Evolutionary conservation across 2,888 invertebrate genomes (phyloP).

Genomic region (Leptogaster cylindrica): DNA sequence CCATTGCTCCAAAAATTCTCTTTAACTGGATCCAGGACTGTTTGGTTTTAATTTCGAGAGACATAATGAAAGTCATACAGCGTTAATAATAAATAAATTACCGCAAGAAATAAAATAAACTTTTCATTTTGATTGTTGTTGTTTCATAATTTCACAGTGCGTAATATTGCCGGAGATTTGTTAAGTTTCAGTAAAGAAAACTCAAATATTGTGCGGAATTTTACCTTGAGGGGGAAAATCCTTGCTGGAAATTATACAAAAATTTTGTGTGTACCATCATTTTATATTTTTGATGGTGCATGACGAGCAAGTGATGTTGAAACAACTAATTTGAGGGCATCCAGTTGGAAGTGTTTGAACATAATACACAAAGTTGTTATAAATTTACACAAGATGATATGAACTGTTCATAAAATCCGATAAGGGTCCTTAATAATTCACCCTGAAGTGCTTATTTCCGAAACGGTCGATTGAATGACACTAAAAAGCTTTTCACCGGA

Average conservation of each 20-base stretch:
- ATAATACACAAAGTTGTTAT: neutral
- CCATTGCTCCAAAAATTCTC: neutral
- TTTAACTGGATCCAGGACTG: conserved; percentile 33
- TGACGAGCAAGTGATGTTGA: neutral
- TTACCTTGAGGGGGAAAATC: conserved; percentile 12
- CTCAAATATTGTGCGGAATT: neutral
- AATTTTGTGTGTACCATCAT: neutral
- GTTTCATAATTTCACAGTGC: conserved; percentile 24
- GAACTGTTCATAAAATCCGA: neutral
- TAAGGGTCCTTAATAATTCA: neutral
- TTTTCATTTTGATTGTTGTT: conserved; percentile 36
- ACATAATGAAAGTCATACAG: conserved; percentile 52
- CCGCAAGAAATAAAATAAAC: conserved; percentile 52
- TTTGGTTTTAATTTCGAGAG: conserved; percentile 51
- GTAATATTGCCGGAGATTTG: neutral
- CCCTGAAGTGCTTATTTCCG: conserved; percentile 1
- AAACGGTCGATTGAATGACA: conserved; percentile 34
- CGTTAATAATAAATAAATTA: conserved; percentile 52
- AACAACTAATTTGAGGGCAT: too few relatives aligned
- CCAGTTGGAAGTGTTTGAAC: too few relatives aligned
- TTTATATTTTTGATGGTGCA: neutral
- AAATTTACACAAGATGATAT: neutral
- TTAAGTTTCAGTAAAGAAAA: neutral
- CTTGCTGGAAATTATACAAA: conserved; percentile 4
- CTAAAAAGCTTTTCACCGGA: conserved; percentile 18